A percentile compares a stretch with the other conserved stretches of the same genome.
phyloP scores from a whole-genome alignment of 2,113 vertebrate genomes.

The Aepyceros melampus region DNA sequence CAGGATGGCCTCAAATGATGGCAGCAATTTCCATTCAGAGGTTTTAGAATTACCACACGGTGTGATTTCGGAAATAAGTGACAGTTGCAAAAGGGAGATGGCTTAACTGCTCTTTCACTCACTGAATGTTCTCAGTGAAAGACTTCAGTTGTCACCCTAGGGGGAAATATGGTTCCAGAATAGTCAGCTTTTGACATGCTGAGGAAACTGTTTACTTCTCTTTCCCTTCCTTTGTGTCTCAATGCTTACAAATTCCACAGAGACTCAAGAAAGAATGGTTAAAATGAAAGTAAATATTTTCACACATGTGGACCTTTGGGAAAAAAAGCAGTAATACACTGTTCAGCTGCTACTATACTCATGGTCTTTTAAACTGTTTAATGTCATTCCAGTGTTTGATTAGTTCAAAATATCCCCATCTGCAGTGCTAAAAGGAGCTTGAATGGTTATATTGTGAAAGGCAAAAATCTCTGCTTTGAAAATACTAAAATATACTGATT shows the following conservation, averaged over 20 bases:
- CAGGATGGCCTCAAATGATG: conserved; percentile 47
- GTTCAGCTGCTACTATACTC: conserved; percentile 13
- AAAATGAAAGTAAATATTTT: conserved; percentile 62
- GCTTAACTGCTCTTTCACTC: conserved; percentile 43
- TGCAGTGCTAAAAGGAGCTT: background rate
- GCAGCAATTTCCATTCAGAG: conserved; percentile 60
- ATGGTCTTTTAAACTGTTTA: background rate
- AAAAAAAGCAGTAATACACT: background rate
- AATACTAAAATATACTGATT: background rate
- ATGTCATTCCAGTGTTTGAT: background rate
- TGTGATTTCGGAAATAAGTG: conserved; percentile 37
- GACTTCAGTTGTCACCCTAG: conserved; percentile 28
- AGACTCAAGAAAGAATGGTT: conserved; percentile 43
- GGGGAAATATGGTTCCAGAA: background rate
- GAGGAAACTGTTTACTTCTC: conserved; percentile 46
- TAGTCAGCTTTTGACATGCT: background rate
- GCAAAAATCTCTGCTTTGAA: background rate
- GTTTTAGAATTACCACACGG: conserved; percentile 50
- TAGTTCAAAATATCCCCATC: conserved; percentile 11
- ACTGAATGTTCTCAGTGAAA: conserved; percentile 42
- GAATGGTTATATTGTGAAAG: background rate
- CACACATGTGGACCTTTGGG: conserved; percentile 32
- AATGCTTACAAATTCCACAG: conserved; percentile 42
- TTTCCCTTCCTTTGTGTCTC: conserved; percentile 41
- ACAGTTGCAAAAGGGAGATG: conserved; percentile 59